Evolutionary conservation across 2,888 invertebrate genomes (phyloP).

Genomic region (Girardia tigrina): DNA sequence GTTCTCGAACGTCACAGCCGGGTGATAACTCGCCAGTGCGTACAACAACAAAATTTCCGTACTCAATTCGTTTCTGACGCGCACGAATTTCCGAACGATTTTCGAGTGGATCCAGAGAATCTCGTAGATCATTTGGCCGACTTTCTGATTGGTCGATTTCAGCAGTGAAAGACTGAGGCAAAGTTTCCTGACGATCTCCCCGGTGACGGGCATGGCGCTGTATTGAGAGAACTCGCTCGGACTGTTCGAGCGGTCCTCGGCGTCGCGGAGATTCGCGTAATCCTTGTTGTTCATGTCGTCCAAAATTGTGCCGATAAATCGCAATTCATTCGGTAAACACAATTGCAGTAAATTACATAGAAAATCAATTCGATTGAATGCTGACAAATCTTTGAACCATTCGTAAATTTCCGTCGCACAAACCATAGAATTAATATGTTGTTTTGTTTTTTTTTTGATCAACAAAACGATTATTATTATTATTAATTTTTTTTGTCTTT

Average conservation of each 20-base stretch:
- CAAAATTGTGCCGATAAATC: neutral
- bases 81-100: neutral
- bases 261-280: constrained; percentile 14
- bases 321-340: constrained; percentile 11
- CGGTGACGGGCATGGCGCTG: neutral
- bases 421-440: neutral
- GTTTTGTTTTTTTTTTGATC: no score
- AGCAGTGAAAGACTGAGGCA: neutral
- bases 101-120: neutral
- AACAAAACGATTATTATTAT: no score
- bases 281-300: constrained; percentile 10
- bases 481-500: no score
- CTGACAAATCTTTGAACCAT: neutral
- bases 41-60: neutral
- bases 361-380: constrained; percentile 16
- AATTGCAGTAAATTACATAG: neutral
- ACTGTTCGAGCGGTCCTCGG: neutral
- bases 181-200: neutral
- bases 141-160: constrained; percentile 5
- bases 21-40: neutral
- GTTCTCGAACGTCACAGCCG: neutral
- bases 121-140: constrained; percentile 5
- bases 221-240: neutral
- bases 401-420: constrained; percentile 1
- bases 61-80: neutral